These are phyloP conservation scores for Pantherophis alleghaniensis DNA, from an alignment of 2,797 vertebrate species.

Conservation along the genomic window DNA sequence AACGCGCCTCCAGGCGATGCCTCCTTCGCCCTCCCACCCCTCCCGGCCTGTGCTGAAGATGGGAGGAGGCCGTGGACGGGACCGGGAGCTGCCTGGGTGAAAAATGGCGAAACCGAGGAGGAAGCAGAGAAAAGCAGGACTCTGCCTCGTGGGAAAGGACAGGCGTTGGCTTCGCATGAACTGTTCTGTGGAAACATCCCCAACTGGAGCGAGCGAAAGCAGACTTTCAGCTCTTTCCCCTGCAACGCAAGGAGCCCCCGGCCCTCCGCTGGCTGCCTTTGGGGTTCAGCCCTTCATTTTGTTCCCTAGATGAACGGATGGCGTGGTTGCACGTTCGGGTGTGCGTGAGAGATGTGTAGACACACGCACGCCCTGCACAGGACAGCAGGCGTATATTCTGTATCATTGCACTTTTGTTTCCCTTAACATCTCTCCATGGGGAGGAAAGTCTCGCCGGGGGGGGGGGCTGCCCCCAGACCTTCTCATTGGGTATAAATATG, in stretches of 20 bases:
- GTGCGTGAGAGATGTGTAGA: background rate
- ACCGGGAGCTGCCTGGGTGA: background rate
- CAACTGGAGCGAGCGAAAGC: background rate
- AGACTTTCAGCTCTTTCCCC: background rate
- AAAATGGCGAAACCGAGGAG: background rate
- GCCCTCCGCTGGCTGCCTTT: background rate
- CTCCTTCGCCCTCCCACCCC: background rate
- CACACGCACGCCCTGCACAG: background rate
- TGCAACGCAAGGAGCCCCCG: background rate
- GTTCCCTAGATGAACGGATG: background rate
- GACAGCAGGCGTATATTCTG: slow-evolving; percentile 32
- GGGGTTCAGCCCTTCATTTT: background rate
- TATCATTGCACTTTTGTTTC: slow-evolving; percentile 61
- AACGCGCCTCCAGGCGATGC: no score
- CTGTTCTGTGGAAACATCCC: background rate
- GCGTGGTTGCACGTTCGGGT: background rate
- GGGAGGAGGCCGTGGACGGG: background rate
- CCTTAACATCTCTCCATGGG: background rate
- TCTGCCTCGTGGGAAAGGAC: background rate
- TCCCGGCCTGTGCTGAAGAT: background rate
- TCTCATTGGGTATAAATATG: slow-evolving; percentile 65
- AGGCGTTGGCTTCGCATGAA: background rate
- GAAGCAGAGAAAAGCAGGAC: background rate
- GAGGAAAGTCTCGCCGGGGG: background rate
- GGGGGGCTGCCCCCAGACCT: background rate